Conservation (phyloP, 2,797 vertebrate species). For the Nasua narica region DNA sequence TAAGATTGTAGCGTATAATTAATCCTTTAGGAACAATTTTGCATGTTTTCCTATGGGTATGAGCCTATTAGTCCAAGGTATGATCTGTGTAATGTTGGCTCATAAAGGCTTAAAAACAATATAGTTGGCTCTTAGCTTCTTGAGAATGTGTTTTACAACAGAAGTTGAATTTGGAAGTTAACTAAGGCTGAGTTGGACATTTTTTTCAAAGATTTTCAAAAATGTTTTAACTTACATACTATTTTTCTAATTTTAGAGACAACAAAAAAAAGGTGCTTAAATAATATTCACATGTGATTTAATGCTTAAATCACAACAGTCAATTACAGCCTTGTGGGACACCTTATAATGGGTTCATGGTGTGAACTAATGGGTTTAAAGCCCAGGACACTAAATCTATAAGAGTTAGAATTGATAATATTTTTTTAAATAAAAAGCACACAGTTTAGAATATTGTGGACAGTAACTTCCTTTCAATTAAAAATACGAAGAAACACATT, state of each 20-base stretch:
- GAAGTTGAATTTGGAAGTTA: background rate
- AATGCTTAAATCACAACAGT: background rate
- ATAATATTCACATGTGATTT: background rate
- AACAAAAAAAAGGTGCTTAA: background rate
- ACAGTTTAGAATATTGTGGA: background rate
- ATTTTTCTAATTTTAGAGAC: background rate
- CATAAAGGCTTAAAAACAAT: background rate
- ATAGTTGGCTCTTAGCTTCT: background rate
- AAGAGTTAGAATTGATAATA: background rate
- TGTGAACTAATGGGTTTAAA: background rate
- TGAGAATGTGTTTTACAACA: background rate
- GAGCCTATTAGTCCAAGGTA: background rate
- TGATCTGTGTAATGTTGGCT: background rate
- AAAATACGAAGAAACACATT: background rate
- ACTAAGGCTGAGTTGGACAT: background rate
- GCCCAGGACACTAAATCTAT: background rate
- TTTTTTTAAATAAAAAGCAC: background rate
- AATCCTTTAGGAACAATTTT: background rate
- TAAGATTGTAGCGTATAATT: background rate
- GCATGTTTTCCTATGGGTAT: background rate
- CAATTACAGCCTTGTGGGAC: background rate
- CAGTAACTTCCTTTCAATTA: background rate
- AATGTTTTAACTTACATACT: background rate
- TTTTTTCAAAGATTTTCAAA: background rate
- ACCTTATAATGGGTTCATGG: background rate